Base-by-base conservation (phyloP, 2,888 invertebrate genomes). In the Antitype chi region DNA sequence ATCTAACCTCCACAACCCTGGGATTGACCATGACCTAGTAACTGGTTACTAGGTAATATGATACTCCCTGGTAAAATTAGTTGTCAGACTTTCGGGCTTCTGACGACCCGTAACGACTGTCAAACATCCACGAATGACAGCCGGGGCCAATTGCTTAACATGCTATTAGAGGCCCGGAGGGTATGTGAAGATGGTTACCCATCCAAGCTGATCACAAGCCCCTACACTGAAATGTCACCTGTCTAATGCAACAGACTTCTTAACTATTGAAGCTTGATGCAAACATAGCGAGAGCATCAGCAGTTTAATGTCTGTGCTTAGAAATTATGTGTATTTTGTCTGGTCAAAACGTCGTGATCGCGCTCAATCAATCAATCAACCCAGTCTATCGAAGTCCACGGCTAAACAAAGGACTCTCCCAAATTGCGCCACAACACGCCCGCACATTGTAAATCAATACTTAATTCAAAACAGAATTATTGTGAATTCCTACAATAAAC, bases 321-420 rank as follows among this genome's bases (percentile, higher is more conserved):
- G 5, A 38, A 49, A 13, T 25, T 17, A 38, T 15, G 11, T 20
- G 17, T 52, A 8, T 43, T 28, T 8, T 7, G 25, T 52, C 53
- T 23, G 32, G 49, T 52, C 55, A 57, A 64, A 7, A 57, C 76
- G 63, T 64, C 76, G 38, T 38, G 81, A 17, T 23, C 55, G 55
- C 55, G n/a, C n/a, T 55, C 20, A 63, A 81, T 75, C 53, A 62
- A 75, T 63, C 49, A 75, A 63, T 49, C 38, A 63, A 77, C 38
- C 9, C 49, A 28, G 38, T 55, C 38, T n/a, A n/a, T 57, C 49
- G 15, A 47, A 38, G 38, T 43, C 55, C 13, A 38, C 20, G 20
- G 8, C 28, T 20, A 25, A n/a, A 28, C 70, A 79, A 59, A 57
- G 8, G n/a, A 32, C 23, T 23, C 32, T 53, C 15, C 28, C 28